Conservation (phyloP, 1,140 invertebrate genomes). For the Oryctes rhinoceros region DNA sequence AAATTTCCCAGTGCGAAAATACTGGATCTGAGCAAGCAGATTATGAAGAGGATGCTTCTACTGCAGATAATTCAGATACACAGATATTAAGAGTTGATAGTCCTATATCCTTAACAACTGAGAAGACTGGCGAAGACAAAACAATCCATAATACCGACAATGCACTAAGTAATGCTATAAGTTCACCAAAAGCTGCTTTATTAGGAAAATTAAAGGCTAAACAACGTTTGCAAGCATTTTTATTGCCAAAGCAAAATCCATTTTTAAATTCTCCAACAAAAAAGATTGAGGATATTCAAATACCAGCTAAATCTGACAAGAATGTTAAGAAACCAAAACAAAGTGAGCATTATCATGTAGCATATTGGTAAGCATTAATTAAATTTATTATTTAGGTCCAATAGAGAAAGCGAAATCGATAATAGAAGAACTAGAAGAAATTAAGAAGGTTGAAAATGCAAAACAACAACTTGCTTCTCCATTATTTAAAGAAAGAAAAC, state of each 20-base stretch:
- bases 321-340: slow-evolving; percentile 48
- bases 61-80: neutral
- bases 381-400: slow-evolving; percentile 43
- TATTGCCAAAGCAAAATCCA: slow-evolving; percentile 33
- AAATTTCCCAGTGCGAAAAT: neutral
- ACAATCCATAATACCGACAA: slow-evolving; percentile 16
- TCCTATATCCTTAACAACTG: neutral
- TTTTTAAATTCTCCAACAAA: slow-evolving; percentile 35
- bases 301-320: slow-evolving; percentile 11
- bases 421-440: slow-evolving; percentile 56
- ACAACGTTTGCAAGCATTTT: slow-evolving; percentile 58
- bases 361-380: neutral
- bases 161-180: slow-evolving; percentile 20
- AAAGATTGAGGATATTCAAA: slow-evolving; percentile 46
- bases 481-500: slow-evolving; percentile 4
- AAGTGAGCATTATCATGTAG: slow-evolving; percentile 33
- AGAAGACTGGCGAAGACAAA: slow-evolving; percentile 29
- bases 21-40: slow-evolving; percentile 7
- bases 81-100: neutral
- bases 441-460: slow-evolving; percentile 51
- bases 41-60: slow-evolving; percentile 26
- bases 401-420: slow-evolving; percentile 53
- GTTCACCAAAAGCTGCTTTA: slow-evolving; percentile 42
- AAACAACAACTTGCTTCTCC: slow-evolving; percentile 27
- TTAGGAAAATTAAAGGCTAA: slow-evolving; percentile 52